A percentile compares a stretch with the other conserved stretches of the same genome.
These are phyloP conservation scores for Gymnothorax javanicus DNA, from an alignment of 2,797 vertebrate genomes.

Conservation along the genomic window DNA sequence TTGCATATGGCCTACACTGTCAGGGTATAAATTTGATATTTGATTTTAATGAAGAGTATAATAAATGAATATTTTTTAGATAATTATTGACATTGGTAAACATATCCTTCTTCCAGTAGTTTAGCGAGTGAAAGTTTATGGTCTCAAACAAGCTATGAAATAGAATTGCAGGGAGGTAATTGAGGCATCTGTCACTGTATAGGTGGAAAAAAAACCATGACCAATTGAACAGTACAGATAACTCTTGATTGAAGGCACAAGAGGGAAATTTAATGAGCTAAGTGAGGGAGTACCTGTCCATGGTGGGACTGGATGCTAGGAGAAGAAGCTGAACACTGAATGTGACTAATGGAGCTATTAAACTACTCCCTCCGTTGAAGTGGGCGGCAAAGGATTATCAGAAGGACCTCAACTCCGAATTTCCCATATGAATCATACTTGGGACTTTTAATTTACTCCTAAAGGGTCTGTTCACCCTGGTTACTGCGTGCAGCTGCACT, in stretches of 20 bases:
- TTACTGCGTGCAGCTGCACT: conserved; percentile 48
- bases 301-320: conserved; percentile 58
- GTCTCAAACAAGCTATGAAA: not conserved
- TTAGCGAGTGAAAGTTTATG: not conserved
- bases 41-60: not conserved
- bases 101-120: not conserved
- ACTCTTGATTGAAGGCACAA: conserved; percentile 36
- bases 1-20: not conserved
- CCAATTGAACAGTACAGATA: not conserved
- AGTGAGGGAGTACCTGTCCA: conserved; percentile 48
- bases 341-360: conserved; percentile 59
- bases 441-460: conserved; percentile 58
- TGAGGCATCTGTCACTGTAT: not conserved
- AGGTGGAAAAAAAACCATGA: conserved; percentile 36
- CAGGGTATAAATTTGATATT: not conserved
- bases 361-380: conserved; percentile 25
- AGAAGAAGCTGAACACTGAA: conserved; percentile 56
- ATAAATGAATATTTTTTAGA: too few species aligned
- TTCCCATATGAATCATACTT: conserved; percentile 60
- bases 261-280: conserved; percentile 47
- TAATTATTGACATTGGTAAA: too few species aligned
- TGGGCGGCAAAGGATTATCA: conserved; percentile 15
- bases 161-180: not conserved
- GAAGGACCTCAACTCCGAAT: conserved; percentile 56
- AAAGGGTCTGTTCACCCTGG: conserved; percentile 60